Evolutionary conservation across 1,140 invertebrate species (phyloP).

Genomic region (Vanessa atalanta): DNA sequence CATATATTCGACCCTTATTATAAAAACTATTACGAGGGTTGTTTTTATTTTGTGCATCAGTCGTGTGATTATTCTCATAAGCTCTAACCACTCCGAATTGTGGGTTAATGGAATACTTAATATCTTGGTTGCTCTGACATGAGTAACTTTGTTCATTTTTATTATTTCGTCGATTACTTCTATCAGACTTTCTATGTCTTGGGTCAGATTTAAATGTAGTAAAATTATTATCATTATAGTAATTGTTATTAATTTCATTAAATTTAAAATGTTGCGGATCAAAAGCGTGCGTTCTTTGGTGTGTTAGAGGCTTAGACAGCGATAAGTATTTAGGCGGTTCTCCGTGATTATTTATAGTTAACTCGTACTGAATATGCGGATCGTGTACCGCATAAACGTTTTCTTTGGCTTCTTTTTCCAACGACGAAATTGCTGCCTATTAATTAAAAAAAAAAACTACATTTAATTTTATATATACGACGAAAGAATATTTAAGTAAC

Average conservation of each 20-base stretch:
- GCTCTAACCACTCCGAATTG: constrained; percentile 60
- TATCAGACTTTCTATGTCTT: constrained; percentile 65
- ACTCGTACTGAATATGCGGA: constrained; percentile 80
- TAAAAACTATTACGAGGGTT: constrained; percentile 48
- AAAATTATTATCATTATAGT: constrained; percentile 55
- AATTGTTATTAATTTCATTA: constrained; percentile 68
- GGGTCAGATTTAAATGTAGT: constrained; percentile 58
- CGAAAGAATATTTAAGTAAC: no score
- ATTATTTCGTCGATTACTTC: constrained; percentile 53
- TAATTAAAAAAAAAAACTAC: constrained; percentile 23
- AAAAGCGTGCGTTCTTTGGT: constrained; percentile 76
- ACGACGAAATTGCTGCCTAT: constrained; percentile 69
- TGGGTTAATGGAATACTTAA: constrained; percentile 71
- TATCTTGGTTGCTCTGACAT: constrained; percentile 64
- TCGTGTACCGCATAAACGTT: constrained; percentile 79
- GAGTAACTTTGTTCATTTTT: constrained; percentile 52
- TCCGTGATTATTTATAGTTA: constrained; percentile 79
- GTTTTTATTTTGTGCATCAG: constrained; percentile 53
- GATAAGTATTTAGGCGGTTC: constrained; percentile 79
- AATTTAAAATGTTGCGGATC: constrained; percentile 59
- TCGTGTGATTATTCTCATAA: constrained; percentile 43
- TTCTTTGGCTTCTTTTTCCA: constrained; percentile 79
- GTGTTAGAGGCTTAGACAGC: constrained; percentile 76
- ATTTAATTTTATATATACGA: no score
- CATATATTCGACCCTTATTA: constrained; percentile 57